These are phyloP conservation scores for Zapornia atra DNA, from an alignment of 2,113 vertebrate genomes.

Conservation along the genomic window DNA sequence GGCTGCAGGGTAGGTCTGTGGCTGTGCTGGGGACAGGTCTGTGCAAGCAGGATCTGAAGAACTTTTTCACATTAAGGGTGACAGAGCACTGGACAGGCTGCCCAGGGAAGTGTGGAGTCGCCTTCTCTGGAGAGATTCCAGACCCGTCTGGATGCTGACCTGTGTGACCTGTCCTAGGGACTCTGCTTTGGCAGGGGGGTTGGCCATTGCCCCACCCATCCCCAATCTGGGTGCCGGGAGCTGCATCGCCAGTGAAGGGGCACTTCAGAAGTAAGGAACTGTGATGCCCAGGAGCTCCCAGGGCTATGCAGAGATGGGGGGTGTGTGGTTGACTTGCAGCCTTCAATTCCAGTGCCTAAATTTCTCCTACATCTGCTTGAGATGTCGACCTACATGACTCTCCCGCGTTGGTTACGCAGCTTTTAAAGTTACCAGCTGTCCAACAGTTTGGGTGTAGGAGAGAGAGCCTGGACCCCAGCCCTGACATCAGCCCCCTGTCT, in stretches of 20 bases:
- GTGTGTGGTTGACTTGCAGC: not conserved
- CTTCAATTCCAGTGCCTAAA: not conserved
- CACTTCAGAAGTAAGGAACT: not conserved
- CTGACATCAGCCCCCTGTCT: not conserved
- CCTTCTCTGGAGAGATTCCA: too few species aligned
- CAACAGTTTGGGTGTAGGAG: not conserved
- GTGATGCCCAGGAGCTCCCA: not conserved
- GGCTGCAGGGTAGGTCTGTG: rapidly evolving
- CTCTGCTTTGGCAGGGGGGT: too few species aligned
- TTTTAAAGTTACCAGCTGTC: not conserved
- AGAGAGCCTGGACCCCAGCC: not conserved
- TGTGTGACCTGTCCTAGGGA: too few species aligned
- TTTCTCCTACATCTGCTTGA: not conserved
- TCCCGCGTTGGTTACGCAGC: rapidly evolving
- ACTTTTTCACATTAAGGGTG: too few species aligned
- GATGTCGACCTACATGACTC: not conserved
- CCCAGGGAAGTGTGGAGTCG: too few species aligned
- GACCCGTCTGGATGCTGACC: too few species aligned
- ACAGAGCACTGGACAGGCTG: too few species aligned
- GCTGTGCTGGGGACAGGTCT: not conserved
- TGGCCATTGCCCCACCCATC: rapidly evolving
- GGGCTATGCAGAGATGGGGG: not conserved
- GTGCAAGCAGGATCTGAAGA: not conserved
- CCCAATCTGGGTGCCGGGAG: not conserved
- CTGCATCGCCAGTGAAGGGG: rapidly evolving